These are phyloP conservation scores for Penaeus monodon DNA, from an alignment of 2,888 invertebrate genomes.

Conservation along the genomic window DNA sequence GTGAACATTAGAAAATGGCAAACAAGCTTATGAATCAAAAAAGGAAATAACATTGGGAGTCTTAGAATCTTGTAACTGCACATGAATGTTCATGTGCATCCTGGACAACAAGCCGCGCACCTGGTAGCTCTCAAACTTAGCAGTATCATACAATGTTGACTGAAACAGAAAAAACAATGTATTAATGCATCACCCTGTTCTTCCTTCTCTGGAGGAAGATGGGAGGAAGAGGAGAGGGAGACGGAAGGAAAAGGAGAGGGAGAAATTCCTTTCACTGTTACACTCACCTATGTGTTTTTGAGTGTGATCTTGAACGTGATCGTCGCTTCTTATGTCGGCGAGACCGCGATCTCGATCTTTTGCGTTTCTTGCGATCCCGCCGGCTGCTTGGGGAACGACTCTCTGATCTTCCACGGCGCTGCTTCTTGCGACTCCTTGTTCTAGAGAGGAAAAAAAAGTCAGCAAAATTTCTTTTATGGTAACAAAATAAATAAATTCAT, in stretches of 20 bases:
- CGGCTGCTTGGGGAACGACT: conserved; percentile 50
- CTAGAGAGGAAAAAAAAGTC: conserved; percentile 8
- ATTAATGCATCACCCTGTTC: no score
- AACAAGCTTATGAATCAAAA: no score
- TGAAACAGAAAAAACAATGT: no score
- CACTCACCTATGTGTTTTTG: conserved; percentile 54
- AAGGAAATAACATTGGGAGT: no score
- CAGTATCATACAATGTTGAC: no score
- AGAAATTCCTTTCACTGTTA: not conserved
- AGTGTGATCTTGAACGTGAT: conserved; percentile 52
- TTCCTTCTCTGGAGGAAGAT: no score
- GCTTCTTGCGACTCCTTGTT: conserved; percentile 58
- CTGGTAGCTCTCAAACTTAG: no score
- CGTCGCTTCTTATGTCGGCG: conserved; percentile 59
- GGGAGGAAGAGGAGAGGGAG: not conserved
- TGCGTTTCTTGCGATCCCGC: conserved; percentile 56
- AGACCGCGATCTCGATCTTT: conserved; percentile 55
- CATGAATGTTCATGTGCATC: no score
- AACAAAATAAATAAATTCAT: no score
- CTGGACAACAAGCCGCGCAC: no score
- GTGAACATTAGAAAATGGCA: no score
- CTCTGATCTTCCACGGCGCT: conserved; percentile 46
- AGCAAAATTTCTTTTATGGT: not conserved
- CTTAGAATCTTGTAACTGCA: no score
- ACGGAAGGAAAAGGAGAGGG: not conserved